Evolutionary conservation across 2,888 invertebrate species (phyloP), one percentile per base, ranked within the genome.

Genomic region (Ischnura elegans): DNA sequence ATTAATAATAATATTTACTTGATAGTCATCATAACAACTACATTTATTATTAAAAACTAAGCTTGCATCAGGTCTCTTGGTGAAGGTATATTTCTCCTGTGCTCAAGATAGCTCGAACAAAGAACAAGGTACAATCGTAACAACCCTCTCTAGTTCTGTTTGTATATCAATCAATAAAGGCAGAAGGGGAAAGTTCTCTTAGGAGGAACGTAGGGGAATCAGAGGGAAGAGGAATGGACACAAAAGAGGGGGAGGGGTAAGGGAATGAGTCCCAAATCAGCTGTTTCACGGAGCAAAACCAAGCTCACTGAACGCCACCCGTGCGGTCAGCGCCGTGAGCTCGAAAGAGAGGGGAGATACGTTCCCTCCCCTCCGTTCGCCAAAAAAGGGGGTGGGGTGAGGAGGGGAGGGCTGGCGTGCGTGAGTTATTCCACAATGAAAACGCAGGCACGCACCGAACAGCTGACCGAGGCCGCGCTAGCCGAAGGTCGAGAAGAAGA

Each of bases 391-490:
- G 76, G 13, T 6, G 29, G 29, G 66, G 66, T 0, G 61, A 25
- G 61, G 61, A n/a, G 61, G 61, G 76, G 76, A 76, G 36, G 76
- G 25, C n/a, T 36, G 36, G 76, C 36, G 76, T 76, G 76, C 76
- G 36, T 76, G 76, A 8, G 76, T 76, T 76, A 29, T 0, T 36
- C 36, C 5, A 3, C 13, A 13, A 36, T 1, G 10, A 0, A 36
- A 2, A 76, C 29, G 10, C n/a, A 8, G 1, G 76, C 76, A 61
- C 61, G 76, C 76, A 76, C 76, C 36, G 0, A 76, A 36, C 76
- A 76, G 76, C 76, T 76, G 76, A 76, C 76, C 76, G 36, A 76
- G 76, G 76, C 76, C 76, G 25, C 76, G 16, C 76, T 0, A 76
- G 3, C 5, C 76, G 29, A 76, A 76, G 36, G 76, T 8, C 76